Evolutionary conservation across 2,888 invertebrate species (phyloP), one percentile per base, ranked within the genome.

Genomic region (Hydrotaea diabolus): DNA sequence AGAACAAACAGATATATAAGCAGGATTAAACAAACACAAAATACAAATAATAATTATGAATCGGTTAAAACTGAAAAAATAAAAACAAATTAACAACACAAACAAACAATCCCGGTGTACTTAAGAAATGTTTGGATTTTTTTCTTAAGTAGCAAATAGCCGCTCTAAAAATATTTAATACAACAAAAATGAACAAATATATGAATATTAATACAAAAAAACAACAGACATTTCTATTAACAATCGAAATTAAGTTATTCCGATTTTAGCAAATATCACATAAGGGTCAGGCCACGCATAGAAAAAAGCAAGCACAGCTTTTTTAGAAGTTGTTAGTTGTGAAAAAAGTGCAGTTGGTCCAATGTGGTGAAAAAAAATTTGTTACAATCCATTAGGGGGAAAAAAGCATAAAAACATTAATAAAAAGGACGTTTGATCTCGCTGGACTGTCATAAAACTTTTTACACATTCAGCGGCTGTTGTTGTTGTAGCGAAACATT

Each of bases 71-170:
- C 75, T 79, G 69, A 86, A 82, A 59, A 53, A 85, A 83, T 83
- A 80, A 69, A 69, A 69, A 80, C 46, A 69, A 69, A 21, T 59
- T 21, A 69, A 39, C 39, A 55, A 55, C 55, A 55, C 53, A 57
- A 57, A 43, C 66, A 66, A 86, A 85, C 77, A 82, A 85, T 76
- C 86, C 86, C 86, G 75, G 75, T 82, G 86, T 86, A 86, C 87
- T 87, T 87, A 86, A 87, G 86, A 86, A 77, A 83, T 79, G 59
- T 85, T 85, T 85, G 85, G 79, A 79, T 77, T 84, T 86, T n/a
- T 86, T 87, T 87, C 87, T 87, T 87, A 86, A 86, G 85, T 82
- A 82, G 82, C 83, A 73, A 83, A 81, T 78, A 85, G 80, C 79
- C 80, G 82, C 85, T 85, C 74, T 83, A 86, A 85, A 86, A 84